Evolutionary conservation across 2,113 vertebrate species (phyloP), one percentile per base, ranked within the genome.

Genomic region (Cervus canadensis): DNA sequence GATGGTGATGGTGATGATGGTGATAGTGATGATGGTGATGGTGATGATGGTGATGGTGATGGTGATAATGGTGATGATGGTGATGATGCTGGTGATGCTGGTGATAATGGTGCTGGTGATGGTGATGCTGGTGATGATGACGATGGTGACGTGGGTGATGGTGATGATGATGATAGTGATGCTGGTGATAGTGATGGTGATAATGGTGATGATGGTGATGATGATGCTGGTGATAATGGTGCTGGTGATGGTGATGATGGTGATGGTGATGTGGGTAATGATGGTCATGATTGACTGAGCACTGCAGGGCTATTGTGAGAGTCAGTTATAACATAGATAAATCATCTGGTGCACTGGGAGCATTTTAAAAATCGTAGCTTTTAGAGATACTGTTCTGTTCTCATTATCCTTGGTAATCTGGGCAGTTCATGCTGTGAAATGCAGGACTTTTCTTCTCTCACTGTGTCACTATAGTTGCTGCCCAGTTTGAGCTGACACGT

Each of bases 61-160:
- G 21, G 21, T 50, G 9, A 28, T 19, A 2, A 6, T 30, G 45
- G 14, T 13, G 10, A 1, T 21, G 21, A 12, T 59, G 9, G 28
- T 19, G 5, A 6, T 3, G 1, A 3, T 25, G 56, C 0, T 23
- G 56, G 9, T 15, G 36, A 5, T 6, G 25, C 0, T 28, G 59
- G 10, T 60, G 2, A 30, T 30, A 36, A 36, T 36, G 36, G 36
- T 36, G 36, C 36, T 36, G 5, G 4, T 25, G 28, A 4, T 7
- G 9, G 16, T 54, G 16, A 28, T 59, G 9, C n/a, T 19, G 2
- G 12, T 3, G 1, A 28, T 23, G 43, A 13, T 8, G 23, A 40
- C 40, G 40, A 40, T 40, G 40, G 40, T 40, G 40, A 40, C 40
- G 40, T 40, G 40, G 8, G 8, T 30, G 10, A 36, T 28, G 2